Percentiles rank a stretch among this genome's conserved stretches.
These are phyloP conservation scores for Diabrotica balteata DNA, from an alignment of 2,888 invertebrate genomes.

Conservation along the genomic window DNA sequence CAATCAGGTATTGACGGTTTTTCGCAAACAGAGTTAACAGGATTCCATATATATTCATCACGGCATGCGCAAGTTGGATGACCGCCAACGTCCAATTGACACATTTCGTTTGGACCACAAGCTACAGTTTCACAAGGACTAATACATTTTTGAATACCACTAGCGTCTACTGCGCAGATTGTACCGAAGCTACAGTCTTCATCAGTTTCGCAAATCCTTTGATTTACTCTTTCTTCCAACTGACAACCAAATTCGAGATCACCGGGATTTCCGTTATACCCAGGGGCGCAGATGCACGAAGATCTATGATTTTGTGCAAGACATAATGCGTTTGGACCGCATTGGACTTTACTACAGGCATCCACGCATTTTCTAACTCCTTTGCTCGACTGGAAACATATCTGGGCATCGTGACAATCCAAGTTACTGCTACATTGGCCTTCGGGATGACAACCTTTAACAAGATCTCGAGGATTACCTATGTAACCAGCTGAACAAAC, in stretches of 20 bases:
- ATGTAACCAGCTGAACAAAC: conserved; percentile 79
- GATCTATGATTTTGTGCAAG: conserved; percentile 84
- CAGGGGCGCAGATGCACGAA: conserved; percentile 84
- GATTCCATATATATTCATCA: conserved; percentile 83
- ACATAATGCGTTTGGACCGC: conserved; percentile 89
- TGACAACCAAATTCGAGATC: conserved; percentile 82
- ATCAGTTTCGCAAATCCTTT: conserved; percentile 71
- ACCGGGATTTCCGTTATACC: conserved; percentile 82
- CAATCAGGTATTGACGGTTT: conserved; percentile 89
- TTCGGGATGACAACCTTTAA: conserved; percentile 74
- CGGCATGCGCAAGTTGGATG: conserved; percentile 82
- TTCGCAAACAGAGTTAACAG: conserved; percentile 80
- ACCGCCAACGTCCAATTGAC: conserved; percentile 71
- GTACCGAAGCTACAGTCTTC: conserved; percentile 76
- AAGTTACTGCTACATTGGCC: conserved; percentile 82
- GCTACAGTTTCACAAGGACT: conserved; percentile 82
- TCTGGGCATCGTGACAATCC: conserved; percentile 83
- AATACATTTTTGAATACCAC: conserved; percentile 73
- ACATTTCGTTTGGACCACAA: conserved; percentile 84
- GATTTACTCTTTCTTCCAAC: conserved; percentile 67
- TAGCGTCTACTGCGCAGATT: conserved; percentile 72
- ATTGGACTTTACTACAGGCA: conserved; percentile 85
- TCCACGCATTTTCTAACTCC: conserved; percentile 84
- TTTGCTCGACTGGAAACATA: conserved; percentile 85
- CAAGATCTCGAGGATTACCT: conserved; percentile 77